A percentile compares a stretch with the other conserved stretches of the same genome.
Evolutionary conservation across 2,797 vertebrate species (phyloP).

Genomic region (Peromyscus aztecus): DNA sequence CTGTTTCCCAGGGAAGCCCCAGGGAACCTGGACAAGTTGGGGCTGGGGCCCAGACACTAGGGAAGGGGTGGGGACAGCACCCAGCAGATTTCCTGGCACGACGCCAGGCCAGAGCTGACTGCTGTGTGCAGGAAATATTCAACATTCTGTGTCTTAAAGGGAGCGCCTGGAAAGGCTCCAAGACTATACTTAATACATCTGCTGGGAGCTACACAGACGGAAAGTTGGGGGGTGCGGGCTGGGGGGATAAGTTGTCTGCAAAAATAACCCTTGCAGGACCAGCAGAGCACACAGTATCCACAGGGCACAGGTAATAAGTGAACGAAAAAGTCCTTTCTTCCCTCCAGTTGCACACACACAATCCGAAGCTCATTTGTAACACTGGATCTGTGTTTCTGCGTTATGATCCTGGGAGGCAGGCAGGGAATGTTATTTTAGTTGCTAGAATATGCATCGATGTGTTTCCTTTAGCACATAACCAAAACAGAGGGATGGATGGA

Average conservation of each 20-base stretch:
- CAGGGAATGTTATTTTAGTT: neutral
- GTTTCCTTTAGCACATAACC: neutral
- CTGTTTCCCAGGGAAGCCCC: slow-evolving; percentile 20
- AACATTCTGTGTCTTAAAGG: slow-evolving; percentile 86
- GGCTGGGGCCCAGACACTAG: slow-evolving; percentile 28
- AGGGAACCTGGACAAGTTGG: slow-evolving; percentile 58
- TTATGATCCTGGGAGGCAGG: neutral
- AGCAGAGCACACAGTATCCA: neutral
- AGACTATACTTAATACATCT: slow-evolving; percentile 89
- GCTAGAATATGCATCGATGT: neutral
- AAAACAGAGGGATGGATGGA: neutral
- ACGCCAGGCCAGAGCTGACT: slow-evolving; percentile 82
- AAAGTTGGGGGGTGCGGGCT: neutral
- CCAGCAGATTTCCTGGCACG: slow-evolving; percentile 81
- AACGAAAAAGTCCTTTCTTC: neutral
- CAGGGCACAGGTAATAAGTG: neutral
- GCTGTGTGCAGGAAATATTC: slow-evolving; percentile 88
- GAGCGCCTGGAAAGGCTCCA: slow-evolving; percentile 86
- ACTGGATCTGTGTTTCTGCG: neutral
- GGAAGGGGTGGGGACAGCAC: slow-evolving; percentile 64
- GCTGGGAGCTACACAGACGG: slow-evolving; percentile 81
- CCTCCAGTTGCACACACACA: neutral
- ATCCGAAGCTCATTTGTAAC: neutral
- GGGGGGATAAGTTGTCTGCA: neutral
- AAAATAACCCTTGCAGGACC: slow-evolving; percentile 69